Conservation (phyloP, 2,797 vertebrate species). For the Urophycis tenuis region DNA sequence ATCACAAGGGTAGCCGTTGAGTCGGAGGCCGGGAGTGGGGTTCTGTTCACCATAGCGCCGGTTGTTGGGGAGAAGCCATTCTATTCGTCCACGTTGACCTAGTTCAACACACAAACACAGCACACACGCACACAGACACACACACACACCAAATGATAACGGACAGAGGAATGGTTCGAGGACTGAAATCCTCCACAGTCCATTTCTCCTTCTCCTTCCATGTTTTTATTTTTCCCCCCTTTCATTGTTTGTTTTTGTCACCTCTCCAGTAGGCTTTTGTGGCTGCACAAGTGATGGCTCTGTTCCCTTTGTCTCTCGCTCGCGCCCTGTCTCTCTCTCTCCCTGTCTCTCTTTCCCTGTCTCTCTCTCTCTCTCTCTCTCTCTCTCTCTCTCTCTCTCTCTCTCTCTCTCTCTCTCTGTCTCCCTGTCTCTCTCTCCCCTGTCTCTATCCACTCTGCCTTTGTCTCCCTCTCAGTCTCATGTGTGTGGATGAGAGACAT, state of each 20-base stretch:
- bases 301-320: background rate
- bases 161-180: conserved; percentile 29
- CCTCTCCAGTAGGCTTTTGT: background rate
- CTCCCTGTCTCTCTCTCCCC: conserved; percentile 10
- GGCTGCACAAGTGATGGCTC: background rate
- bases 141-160: conserved; percentile 11
- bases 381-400: background rate
- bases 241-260: conserved; percentile 4
- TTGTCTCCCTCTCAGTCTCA: conserved; percentile 5
- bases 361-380: conserved; percentile 9
- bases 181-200: conserved; percentile 39
- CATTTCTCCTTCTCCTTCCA: conserved; percentile 23
- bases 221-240: conserved; percentile 16
- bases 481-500: background rate
- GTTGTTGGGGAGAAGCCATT: conserved; percentile 62
- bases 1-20: conserved; percentile 5
- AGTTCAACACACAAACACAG: conserved; percentile 49
- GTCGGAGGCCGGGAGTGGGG: conserved; percentile 18
- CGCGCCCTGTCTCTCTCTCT: background rate
- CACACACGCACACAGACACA: conserved; percentile 25
- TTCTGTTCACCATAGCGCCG: conserved; percentile 41
- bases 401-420: background rate
- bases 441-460: conserved; percentile 3
- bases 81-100: conserved; percentile 65
- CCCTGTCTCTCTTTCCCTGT: background rate